phyloP scores from a whole-genome alignment of 2,797 vertebrate species.

The Macropus fuliginosus region DNA sequence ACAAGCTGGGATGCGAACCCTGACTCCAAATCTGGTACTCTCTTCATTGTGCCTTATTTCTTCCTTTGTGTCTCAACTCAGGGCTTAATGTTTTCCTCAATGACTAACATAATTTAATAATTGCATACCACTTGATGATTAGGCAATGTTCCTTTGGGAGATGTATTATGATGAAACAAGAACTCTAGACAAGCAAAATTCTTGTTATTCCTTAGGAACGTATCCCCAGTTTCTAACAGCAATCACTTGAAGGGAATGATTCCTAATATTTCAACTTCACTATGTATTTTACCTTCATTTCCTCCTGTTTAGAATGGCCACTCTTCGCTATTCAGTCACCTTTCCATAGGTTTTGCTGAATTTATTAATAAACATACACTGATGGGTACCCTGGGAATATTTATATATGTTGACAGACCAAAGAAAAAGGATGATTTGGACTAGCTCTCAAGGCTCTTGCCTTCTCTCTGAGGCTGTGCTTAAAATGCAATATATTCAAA shows the following conservation, averaged over 20 bases:
- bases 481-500: conserved; percentile 34
- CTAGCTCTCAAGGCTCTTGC: neutral
- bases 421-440: neutral
- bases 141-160: neutral
- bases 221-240: neutral
- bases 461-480: neutral
- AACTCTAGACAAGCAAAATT: neutral
- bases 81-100: neutral
- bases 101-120: neutral
- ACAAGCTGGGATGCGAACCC: neutral
- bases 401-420: neutral
- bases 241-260: neutral
- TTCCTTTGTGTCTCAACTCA: neutral
- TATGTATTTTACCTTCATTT: neutral
- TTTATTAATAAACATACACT: neutral
- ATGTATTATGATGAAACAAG: neutral
- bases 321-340: neutral
- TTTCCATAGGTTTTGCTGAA: neutral
- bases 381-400: neutral
- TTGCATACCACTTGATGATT: neutral
- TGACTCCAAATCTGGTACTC: neutral
- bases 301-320: neutral
- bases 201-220: neutral
- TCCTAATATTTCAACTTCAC: conserved; percentile 16
- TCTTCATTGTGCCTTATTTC: neutral